phyloP scores from a whole-genome alignment of 1,140 invertebrate genomes.

The Cotesia chilonis region DNA sequence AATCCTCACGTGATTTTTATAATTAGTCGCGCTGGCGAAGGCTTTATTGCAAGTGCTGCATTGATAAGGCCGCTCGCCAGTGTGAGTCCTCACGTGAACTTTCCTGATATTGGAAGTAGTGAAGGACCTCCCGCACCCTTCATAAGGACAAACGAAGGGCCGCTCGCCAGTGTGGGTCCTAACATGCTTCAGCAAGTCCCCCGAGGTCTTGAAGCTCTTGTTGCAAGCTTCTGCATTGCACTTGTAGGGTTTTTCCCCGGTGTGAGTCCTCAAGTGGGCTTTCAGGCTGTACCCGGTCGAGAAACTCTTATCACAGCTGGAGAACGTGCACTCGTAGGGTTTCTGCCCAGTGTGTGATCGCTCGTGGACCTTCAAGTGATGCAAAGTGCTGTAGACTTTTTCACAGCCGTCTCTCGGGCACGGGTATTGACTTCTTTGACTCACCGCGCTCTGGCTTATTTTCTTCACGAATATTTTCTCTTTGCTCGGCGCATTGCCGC shows the following conservation, averaged over 20 bases:
- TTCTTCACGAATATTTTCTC: constrained; percentile 48
- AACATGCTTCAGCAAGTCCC: constrained; percentile 76
- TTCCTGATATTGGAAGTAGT: constrained; percentile 80
- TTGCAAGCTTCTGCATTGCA: constrained; percentile 69
- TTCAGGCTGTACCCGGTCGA: constrained; percentile 76
- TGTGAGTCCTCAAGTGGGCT: constrained; percentile 74
- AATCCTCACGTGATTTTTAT: constrained; percentile 73
- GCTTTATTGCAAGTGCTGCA: constrained; percentile 71
- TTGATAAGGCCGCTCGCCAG: constrained; percentile 73
- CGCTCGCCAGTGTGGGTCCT: constrained; percentile 77
- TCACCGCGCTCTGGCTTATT: constrained; percentile 45
- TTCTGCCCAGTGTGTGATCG: constrained; percentile 72
- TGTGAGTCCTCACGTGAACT: constrained; percentile 69
- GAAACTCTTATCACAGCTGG: constrained; percentile 73
- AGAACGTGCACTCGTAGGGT: constrained; percentile 70
- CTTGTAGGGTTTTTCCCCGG: constrained; percentile 75
- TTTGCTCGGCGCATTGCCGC: constrained; percentile 45
- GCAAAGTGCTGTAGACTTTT: constrained; percentile 68
- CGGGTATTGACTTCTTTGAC: constrained; percentile 50
- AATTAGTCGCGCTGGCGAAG: constrained; percentile 77
- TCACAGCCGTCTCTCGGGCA: constrained; percentile 67
- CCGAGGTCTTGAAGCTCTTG: constrained; percentile 75
- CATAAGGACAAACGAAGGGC: constrained; percentile 73
- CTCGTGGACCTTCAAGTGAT: constrained; percentile 72
- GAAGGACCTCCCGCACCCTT: constrained; percentile 74